These are phyloP conservation scores for Hippocampus kuda DNA, from an alignment of 2,797 vertebrate genomes.

Conservation along the genomic window DNA sequence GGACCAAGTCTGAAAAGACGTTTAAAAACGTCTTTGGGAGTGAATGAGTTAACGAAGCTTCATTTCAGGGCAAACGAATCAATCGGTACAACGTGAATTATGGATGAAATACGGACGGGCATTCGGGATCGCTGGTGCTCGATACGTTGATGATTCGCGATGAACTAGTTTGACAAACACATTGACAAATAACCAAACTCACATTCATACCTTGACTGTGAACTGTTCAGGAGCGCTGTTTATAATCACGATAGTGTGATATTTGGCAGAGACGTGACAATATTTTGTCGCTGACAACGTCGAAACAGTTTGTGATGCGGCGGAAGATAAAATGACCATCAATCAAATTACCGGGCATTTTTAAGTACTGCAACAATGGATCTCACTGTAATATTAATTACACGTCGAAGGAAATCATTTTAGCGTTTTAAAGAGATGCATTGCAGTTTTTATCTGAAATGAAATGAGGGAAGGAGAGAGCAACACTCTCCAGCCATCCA, in stretches of 20 bases:
- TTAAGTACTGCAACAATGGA: no score
- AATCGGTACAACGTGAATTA: background rate
- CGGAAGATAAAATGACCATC: background rate
- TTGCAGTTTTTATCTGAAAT: background rate
- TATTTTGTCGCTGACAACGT: background rate
- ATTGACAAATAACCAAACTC: no score
- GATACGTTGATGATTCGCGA: no score
- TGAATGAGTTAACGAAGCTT: slow-evolving; percentile 4
- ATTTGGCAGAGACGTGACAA: background rate
- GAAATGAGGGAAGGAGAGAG: background rate
- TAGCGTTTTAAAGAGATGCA: background rate
- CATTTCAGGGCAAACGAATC: slow-evolving; percentile 1
- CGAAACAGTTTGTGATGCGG: background rate
- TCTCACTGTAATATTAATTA: background rate
- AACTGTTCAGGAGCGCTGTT: background rate
- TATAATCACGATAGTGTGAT: background rate
- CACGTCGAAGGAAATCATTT: no score
- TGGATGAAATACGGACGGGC: background rate
- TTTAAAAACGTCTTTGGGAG: no score
- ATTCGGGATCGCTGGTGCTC: no score
- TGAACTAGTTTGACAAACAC: no score
- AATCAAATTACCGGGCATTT: background rate
- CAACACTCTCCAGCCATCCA: slow-evolving; percentile 18
- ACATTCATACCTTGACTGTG: no score
- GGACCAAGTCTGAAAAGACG: no score